A percentile compares a stretch with the other conserved stretches of the same genome.
These are phyloP conservation scores for Peromyscus melanophrys DNA, from an alignment of 2,797 vertebrate genomes.

Conservation along the genomic window DNA sequence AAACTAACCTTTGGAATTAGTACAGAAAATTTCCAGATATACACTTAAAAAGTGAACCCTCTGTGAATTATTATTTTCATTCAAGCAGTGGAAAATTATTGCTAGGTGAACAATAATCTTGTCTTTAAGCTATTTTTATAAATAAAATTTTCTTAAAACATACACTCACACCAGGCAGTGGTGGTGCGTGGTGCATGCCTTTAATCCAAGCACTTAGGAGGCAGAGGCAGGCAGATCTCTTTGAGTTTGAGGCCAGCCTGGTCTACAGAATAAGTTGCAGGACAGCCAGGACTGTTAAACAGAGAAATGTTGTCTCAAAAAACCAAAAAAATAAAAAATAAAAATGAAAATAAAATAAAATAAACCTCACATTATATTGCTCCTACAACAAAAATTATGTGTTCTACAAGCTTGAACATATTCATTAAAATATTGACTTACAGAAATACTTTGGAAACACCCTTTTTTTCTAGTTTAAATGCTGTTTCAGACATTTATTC, in stretches of 20 bases:
- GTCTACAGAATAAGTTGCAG: too few species aligned
- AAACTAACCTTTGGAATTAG: conserved; percentile 5
- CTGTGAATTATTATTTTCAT: background rate
- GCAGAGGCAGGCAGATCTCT: too few species aligned
- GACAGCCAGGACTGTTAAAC: too few species aligned
- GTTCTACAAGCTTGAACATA: background rate
- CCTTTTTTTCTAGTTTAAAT: background rate
- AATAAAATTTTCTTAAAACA: conserved; percentile 49
- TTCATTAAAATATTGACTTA: background rate
- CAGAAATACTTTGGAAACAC: background rate
- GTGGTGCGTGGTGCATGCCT: too few species aligned
- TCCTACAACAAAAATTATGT: background rate
- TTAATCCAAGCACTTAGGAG: too few species aligned
- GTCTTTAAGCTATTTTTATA: background rate
- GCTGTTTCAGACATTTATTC: background rate
- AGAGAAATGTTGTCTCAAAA: too few species aligned
- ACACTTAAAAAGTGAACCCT: background rate
- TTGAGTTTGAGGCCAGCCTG: too few species aligned
- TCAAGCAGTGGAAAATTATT: conserved; percentile 9
- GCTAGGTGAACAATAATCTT: background rate
- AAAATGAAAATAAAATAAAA: background rate
- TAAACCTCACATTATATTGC: background rate
- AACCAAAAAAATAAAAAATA: too few species aligned
- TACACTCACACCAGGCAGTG: too few species aligned
- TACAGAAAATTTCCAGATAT: background rate